Base-by-base conservation (phyloP, 2,797 vertebrate genomes). In the Eulemur albifrons region DNA sequence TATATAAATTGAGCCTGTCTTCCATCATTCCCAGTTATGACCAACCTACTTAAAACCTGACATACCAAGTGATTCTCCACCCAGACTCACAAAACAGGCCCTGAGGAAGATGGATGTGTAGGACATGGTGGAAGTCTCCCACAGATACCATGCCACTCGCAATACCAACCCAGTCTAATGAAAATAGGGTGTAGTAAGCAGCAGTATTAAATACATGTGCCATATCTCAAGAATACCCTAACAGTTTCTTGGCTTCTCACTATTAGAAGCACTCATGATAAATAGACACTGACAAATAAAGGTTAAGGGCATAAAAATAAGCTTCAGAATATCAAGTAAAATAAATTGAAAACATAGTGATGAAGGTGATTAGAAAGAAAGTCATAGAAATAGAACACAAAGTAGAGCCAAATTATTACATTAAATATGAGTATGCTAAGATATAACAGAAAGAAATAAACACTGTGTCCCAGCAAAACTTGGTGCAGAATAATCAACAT, bases 381-480 rank as follows among this genome's bases (percentile, higher is more conserved):
- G 25, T 27, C 30, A 69, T 30, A 84, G 23, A 72, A 17, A 57
- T 61, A 50, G 27, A 75, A 27, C 43, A 76, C 15, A 70, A 81
- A 94, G 13, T 63, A 32, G 20, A 93, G 15, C 9, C 35, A 93
- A 32, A 65, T 72, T 80, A 75, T 20, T 93, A 75, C 57, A 79
- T 73, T 21, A 73, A 93, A 88, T 67, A 67, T 65, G 84, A 85
- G 67, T 38, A 65, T 38, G 17, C 20, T 90, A 87, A 94, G 8
- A 79, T 67, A 27, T 9, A 79, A 30, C 38, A 84, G 32, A 88
- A 91, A 63, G 52, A 94, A 67, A 45, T 20, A 18, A 81, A 73
- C 23, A 61, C 18, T 52, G 40, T 92, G 23, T 90, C n/a, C 57
- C 63, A 80, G 72, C 54, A 86, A 89, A 76, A 75, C 7, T 32